Evolutionary conservation across 2,113 vertebrate genomes (phyloP), one percentile per base, ranked within the genome.

Genomic region (Xenopus laevis): DNA sequence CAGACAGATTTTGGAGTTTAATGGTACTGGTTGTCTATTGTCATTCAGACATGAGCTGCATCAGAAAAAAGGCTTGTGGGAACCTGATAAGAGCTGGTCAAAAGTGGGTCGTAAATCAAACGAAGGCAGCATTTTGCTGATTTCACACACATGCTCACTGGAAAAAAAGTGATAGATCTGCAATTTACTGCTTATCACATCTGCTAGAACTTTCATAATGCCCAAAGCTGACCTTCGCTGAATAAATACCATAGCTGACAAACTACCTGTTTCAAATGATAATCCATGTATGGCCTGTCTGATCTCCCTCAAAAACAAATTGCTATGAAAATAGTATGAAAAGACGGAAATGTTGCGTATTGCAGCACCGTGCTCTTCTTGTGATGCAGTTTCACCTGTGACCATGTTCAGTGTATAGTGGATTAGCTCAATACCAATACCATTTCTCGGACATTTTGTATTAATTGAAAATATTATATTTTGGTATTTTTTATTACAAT

Each of bases 71-170:
- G 90, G 89, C 89, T 93, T 96, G 94, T 94, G 91, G 87, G 92
- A 93, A 92, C 89, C 93, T 93, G 95, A 97, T 98, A 98, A 98
- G 95, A 91, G 87, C 83, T 89, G 86, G 90, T 92, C 88, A 91
- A 90, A 95, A 95, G 91, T 92, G 88, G 90, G 88, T 81, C 90
- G 96, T 98, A 96, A 98, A 97, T 98, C 95, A 98, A 85, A 79
- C 8, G 47, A 80, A 92, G 88, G 88, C 87, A 90, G 89, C 86
- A 83, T 89, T 93, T 89, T 83, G 76, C 88, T 89, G 90, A 92
- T 93, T 94, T 93, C 91, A 91, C 88, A 92, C 88, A 89, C 72
- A 81, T 58, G 21, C 71, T 82, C 78, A 81, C 79, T 78, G 71
- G 71, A 65, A 79, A 50, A n/a, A 81, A 87, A 83, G 83, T 90